Base-by-base conservation (phyloP, 2,797 vertebrate genomes). In the Poeciliopsis paucimaculata region DNA sequence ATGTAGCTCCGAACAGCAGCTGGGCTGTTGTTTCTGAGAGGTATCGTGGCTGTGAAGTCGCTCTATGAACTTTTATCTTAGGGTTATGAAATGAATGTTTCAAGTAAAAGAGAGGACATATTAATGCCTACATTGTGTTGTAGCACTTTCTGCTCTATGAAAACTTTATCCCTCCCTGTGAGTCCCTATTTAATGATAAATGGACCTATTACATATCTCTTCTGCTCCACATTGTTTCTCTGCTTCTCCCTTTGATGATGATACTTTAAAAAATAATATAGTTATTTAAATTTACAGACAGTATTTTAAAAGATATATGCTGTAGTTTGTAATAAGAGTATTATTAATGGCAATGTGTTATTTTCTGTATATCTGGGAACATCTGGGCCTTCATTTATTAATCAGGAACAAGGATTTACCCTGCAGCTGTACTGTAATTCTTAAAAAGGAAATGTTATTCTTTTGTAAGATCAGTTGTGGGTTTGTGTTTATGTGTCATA, bases 211-310 rank as follows among this genome's bases (percentile, higher is more conserved):
- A 89, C 90, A 94, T 90, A 90, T 91, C 86, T 86, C 70, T 75
- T 83, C 73, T 86, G 55, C 77, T 68, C 79, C 36, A 31, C 31
- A 31, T 60, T 15, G 78, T 75, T 85, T 77, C 76, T 83, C 78
- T 86, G 39, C 87, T 77, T 49, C 66, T 90, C 88, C 80, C 68
- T 80, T 79, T 83, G 70, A 90, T 73, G 55, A 90, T 75, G 78
- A 82, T 92, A 91, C 94, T 94, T 95, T 87, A 81, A 91, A 89
- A 86, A 34, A 74, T 55, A 87, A 89, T 86, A 82, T 77, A 91
- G 53, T 47, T 62, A 31, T 78, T 73, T 75, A 71, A 71, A 71
- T 45, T 71, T 45, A 71, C 11, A 43, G 39, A 12, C 34, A 43
- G 66, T 70, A 70, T 70, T 70, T 23, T 12, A 86, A 79, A 64